These are phyloP conservation scores for Chionoecetes opilio DNA, from an alignment of 1,140 invertebrate genomes.

Conservation along the genomic window DNA sequence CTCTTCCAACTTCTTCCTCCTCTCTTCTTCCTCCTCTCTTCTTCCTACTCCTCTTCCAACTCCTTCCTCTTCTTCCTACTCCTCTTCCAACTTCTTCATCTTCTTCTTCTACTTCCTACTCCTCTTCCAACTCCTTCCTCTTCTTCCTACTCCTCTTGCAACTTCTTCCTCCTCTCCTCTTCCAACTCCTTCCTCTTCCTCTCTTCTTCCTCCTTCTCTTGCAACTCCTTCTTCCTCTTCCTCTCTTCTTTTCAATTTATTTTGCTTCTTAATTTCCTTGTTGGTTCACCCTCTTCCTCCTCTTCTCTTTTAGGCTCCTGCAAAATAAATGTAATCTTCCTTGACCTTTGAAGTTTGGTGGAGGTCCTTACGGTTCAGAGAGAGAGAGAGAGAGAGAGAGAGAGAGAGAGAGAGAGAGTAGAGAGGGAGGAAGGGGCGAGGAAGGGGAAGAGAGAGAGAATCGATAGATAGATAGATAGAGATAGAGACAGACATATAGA, in stretches of 20 bases:
- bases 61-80: not conserved
- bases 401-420: constrained; percentile 62
- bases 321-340: not conserved
- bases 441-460: too few relatives aligned
- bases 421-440: constrained; percentile 32
- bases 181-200: not conserved
- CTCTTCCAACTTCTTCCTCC: too few relatives aligned
- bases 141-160: not conserved
- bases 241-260: not conserved
- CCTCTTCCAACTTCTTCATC: not conserved
- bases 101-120: not conserved
- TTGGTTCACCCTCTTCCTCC: not conserved
- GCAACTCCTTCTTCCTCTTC: too few relatives aligned
- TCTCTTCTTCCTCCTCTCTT: not conserved
- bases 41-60: not conserved
- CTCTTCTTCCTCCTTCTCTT: not conserved
- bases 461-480: too few relatives aligned
- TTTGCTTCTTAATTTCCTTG: not conserved
- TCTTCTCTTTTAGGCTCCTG: not conserved
- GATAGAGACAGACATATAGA: constrained; percentile 42
- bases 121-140: too few relatives aligned
- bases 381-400: constrained; percentile 52
- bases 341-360: not conserved
- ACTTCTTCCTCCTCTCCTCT: too few relatives aligned
- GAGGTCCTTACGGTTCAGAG: too few relatives aligned